Evolutionary conservation across 2,888 invertebrate genomes (phyloP).

Genomic region (Eupithecia subfuscata): DNA sequence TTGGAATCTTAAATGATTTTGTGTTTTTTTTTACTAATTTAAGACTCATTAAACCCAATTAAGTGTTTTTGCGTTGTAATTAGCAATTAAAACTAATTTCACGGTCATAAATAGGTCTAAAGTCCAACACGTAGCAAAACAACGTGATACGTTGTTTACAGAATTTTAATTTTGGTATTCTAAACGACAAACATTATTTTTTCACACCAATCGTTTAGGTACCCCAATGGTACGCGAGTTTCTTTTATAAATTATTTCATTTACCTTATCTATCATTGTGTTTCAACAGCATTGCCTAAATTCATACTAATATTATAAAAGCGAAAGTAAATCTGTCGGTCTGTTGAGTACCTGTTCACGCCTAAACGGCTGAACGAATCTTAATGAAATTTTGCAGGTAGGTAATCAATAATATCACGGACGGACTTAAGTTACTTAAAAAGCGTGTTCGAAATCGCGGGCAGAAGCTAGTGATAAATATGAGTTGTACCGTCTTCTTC

Average conservation of each 20-base stretch:
- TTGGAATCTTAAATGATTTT: not conserved
- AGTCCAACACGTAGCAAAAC: not conserved
- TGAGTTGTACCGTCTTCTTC: not conserved
- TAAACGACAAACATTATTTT: not conserved
- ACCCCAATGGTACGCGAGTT: not conserved
- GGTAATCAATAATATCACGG: too few species aligned
- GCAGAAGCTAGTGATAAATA: not conserved
- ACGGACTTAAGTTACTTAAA: too few species aligned
- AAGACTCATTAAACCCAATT: not conserved
- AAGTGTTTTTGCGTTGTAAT: not conserved
- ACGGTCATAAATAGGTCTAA: constrained; percentile 14
- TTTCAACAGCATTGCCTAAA: not conserved
- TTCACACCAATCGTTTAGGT: not conserved
- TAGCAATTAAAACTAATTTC: constrained; percentile 4
- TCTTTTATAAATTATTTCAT: not conserved
- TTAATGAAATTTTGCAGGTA: too few species aligned
- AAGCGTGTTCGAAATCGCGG: too few species aligned
- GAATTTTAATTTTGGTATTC: not conserved
- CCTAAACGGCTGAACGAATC: too few species aligned
- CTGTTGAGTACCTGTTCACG: too few species aligned
- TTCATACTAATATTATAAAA: too few species aligned
- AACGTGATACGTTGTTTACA: not conserved
- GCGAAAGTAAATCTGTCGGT: too few species aligned
- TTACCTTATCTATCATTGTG: too few species aligned
- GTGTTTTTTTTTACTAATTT: not conserved